Evolutionary conservation across 2,888 invertebrate genomes (phyloP), one percentile per base, ranked within the genome.

Genomic region (Eilema sororculum): DNA sequence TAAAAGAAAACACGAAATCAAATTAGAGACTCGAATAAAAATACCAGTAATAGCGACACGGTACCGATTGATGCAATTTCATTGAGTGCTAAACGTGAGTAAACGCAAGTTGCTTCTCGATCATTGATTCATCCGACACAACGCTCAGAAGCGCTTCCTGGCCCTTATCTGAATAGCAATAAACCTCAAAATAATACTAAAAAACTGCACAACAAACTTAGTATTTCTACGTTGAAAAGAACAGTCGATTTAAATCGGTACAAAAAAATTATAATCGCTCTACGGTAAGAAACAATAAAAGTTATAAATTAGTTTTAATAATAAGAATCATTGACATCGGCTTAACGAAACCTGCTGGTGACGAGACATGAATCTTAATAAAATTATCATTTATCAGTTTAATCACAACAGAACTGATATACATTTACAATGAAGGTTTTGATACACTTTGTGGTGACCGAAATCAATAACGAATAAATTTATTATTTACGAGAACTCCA

Each of bases 71-170:
- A 91, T 89, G 92, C 92, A 92, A 93, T 94, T 93, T 93, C 93
- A 93, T 93, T 93, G 93, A 94, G 89, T 84, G 90, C 86, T 86
- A 94, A 91, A 95, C 95, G 95, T 95, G 95, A 94, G 91, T 89
- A 90, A 90, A 92, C 93, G 94, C 89, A 77, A 78, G 82, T 84
- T 86, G 83, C 86, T 87, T 87, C 89, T 86, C 85, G 85, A 87
- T 87, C 91, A 89, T 87, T 85, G 86, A 86, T 89, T 89, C 85
- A 82, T 83, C 78, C 77, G 79, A 86, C 77, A 76, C 82, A 84
- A 85, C 86, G 76, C 77, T 79, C 79, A 83, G 83, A 78, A 78
- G 69, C 66, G 69, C 73, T 78, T 72, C 78, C 75, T 85, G 80
- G 74, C 76, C 82, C 89, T 87, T 93, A 91, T 81, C 72, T 63